Evolutionary conservation across 2,797 vertebrate genomes (phyloP).

Genomic region (Halcyon leucocephala): DNA sequence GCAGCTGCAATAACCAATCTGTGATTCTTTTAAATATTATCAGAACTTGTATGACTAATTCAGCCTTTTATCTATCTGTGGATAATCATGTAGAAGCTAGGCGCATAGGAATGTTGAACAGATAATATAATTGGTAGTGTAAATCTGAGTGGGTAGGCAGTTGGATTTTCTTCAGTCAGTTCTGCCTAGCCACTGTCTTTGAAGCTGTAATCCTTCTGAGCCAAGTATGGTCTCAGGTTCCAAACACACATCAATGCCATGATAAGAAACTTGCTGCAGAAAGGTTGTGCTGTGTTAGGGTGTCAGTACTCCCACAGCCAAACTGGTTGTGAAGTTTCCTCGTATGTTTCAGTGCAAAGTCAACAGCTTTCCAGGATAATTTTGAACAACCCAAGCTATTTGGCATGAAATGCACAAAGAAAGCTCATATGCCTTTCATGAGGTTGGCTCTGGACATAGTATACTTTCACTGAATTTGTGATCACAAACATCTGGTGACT

Average conservation of each 20-base stretch:
- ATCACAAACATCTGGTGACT: not conserved
- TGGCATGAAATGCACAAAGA: not conserved
- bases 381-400: not conserved
- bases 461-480: not conserved
- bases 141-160: constrained; percentile 66
- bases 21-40: constrained; percentile 17
- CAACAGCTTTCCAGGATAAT: not conserved
- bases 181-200: constrained; percentile 38
- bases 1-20: not conserved
- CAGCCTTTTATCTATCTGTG: constrained; percentile 22
- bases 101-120: constrained; percentile 64
- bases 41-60: constrained; percentile 43
- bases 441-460: not conserved
- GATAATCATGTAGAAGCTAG: constrained; percentile 23
- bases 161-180: constrained; percentile 67
- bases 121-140: constrained; percentile 60
- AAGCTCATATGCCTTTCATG: not conserved
- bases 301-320: not conserved
- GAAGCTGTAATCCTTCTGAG: constrained; percentile 47
- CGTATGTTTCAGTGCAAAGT: not conserved
- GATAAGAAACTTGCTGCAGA: constrained; percentile 16
- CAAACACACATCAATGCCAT: not conserved
- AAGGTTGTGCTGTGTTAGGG: not conserved
- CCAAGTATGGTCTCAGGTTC: not conserved
- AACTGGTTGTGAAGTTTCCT: not conserved